A percentile compares a stretch with the other conserved stretches of the same genome.
Conservation (phyloP, 1,140 invertebrate genomes). For the Philopotamus ludificatus region DNA sequence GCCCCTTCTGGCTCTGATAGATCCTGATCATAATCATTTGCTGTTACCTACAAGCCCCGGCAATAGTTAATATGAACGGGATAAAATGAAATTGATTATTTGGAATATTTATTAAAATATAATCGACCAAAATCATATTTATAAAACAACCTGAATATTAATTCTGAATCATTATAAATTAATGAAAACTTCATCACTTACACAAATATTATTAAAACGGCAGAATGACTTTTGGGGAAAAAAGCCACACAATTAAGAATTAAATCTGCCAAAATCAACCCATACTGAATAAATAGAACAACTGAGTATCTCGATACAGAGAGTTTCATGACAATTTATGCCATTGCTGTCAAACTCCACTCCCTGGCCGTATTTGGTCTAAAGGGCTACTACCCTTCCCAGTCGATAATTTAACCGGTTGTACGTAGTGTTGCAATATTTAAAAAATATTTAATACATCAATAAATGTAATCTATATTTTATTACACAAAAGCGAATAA, state of each 20-base stretch:
- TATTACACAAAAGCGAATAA: too few relatives aligned
- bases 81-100: too few relatives aligned
- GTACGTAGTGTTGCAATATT: too few relatives aligned
- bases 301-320: constrained; percentile 40
- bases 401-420: not conserved
- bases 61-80: too few relatives aligned
- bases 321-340: constrained; percentile 32
- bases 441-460: too few relatives aligned
- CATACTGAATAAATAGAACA: constrained; percentile 39
- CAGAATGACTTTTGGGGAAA: constrained; percentile 36
- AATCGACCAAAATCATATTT: constrained; percentile 1
- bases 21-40: too few relatives aligned
- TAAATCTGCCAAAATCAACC: constrained; percentile 38
- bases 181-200: constrained; percentile 14
- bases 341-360: not conserved
- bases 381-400: not conserved
- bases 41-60: too few relatives aligned
- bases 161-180: not conserved
- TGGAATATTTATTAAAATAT: too few relatives aligned
- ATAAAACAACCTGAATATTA: not conserved
- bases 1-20: too few relatives aligned
- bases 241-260: constrained; percentile 37
- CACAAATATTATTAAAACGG: constrained; percentile 40
- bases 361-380: not conserved
- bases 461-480: too few relatives aligned